Evolutionary conservation across 2,113 vertebrate species (phyloP).

Genomic region (Callithrix jacchus): DNA sequence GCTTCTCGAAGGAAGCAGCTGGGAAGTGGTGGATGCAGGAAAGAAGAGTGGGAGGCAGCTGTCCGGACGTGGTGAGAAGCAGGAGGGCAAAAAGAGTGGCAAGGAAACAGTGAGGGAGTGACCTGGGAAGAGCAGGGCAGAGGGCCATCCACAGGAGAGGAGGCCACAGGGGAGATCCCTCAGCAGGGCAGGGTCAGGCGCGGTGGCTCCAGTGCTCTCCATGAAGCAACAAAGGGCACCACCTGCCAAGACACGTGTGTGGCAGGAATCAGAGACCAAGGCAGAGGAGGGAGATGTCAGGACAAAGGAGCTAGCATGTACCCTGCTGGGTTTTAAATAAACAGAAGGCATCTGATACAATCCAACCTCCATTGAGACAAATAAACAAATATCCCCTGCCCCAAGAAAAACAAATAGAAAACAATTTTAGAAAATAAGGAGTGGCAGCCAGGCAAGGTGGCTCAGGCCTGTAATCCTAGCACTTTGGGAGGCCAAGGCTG

Average conservation of each 20-base stretch:
- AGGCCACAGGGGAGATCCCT: background rate
- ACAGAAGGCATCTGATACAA: background rate
- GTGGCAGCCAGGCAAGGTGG: background rate
- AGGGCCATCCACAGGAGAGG: background rate
- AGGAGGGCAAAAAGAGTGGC: background rate
- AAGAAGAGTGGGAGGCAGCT: fast-evolving
- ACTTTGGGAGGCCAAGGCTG: too few relatives aligned
- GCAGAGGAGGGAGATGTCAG: too few relatives aligned
- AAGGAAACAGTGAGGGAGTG: background rate
- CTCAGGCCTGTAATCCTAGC: too few relatives aligned
- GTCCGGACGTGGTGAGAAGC: background rate
- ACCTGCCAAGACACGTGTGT: background rate
- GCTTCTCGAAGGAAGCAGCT: background rate
- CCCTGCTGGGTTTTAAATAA: background rate
- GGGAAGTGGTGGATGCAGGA: fast-evolving
- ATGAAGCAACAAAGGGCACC: background rate
- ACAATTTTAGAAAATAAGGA: background rate
- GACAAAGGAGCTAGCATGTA: background rate
- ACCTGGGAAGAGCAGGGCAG: background rate
- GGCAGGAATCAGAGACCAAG: background rate
- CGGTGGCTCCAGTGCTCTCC: background rate
- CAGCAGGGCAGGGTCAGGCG: background rate
- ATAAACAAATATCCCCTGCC: background rate
- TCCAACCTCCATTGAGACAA: background rate
- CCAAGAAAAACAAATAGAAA: background rate